Conservation (phyloP, 2,888 invertebrate genomes). For the Meteorus cinctellus region DNA sequence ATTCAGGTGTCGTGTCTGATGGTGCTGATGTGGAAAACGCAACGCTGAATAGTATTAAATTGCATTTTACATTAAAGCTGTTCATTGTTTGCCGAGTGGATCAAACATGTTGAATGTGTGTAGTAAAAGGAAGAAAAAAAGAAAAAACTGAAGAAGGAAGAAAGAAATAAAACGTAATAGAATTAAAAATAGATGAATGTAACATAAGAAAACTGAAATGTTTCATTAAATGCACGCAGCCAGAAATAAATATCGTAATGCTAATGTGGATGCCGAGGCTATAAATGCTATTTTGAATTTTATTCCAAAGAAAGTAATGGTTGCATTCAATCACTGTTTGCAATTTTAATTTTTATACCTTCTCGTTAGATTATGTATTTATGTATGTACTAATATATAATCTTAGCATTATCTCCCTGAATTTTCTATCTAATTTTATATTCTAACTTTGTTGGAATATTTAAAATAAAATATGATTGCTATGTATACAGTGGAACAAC, state of each 20-base stretch:
- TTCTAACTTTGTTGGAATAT: background rate
- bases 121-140: no score
- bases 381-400: background rate
- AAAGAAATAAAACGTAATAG: background rate
- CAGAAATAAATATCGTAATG: background rate
- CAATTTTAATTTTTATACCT: background rate
- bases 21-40: constrained; percentile 15
- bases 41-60: constrained; percentile 9
- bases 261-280: constrained; percentile 3
- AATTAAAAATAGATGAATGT: background rate
- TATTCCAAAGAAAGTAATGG: constrained; percentile 13
- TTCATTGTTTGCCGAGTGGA: constrained; percentile 8
- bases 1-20: constrained; percentile 15
- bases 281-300: background rate
- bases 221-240: background rate
- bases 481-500: background rate
- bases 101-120: background rate
- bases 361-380: background rate
- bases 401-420: background rate
- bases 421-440: background rate
- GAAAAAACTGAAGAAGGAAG: background rate
- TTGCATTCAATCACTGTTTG: constrained; percentile 8
- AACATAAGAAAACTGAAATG: background rate
- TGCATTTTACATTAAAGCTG: constrained; percentile 5
- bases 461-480: background rate